Conservation (phyloP, 1,140 invertebrate genomes). For the Dreissena polymorpha region DNA sequence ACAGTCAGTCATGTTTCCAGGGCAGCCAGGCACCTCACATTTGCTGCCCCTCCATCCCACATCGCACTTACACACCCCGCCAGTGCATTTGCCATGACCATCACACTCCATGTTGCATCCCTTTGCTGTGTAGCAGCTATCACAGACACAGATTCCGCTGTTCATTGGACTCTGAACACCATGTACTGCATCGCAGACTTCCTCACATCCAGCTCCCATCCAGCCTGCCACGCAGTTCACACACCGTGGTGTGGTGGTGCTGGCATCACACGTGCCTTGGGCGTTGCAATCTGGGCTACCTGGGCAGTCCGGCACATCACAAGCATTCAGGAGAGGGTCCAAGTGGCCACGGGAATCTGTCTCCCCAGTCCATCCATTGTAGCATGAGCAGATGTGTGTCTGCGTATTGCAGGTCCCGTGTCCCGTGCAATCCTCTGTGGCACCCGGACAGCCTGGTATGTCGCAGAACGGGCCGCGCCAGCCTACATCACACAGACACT, state of each 20-base stretch:
- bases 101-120: constrained; percentile 60
- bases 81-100: constrained; percentile 56
- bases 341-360: constrained; percentile 13
- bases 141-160: constrained; percentile 54
- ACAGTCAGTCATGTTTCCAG: constrained; percentile 60
- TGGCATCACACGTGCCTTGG: constrained; percentile 57
- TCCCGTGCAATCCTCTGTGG: constrained; percentile 64
- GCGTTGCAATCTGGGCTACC: constrained; percentile 62
- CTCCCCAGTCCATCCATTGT: constrained; percentile 68
- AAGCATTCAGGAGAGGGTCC: constrained; percentile 41
- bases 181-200: constrained; percentile 59
- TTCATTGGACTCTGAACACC: constrained; percentile 56
- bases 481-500: constrained; percentile 66
- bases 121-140: constrained; percentile 57
- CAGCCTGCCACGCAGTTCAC: constrained; percentile 57
- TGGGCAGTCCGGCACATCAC: constrained; percentile 64
- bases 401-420: constrained; percentile 70
- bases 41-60: constrained; percentile 60
- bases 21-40: constrained; percentile 65
- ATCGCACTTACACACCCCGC: constrained; percentile 53
- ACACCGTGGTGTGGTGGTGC: constrained; percentile 54
- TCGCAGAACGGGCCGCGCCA: constrained; percentile 69
- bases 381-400: constrained; percentile 65
- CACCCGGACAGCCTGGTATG: constrained; percentile 69
- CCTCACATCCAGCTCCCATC: constrained; percentile 61